Percentiles rank a stretch among this genome's conserved stretches.
These are phyloP conservation scores for Drosophila macrospina DNA, from an alignment of 2,888 invertebrate genomes.

Conservation along the genomic window DNA sequence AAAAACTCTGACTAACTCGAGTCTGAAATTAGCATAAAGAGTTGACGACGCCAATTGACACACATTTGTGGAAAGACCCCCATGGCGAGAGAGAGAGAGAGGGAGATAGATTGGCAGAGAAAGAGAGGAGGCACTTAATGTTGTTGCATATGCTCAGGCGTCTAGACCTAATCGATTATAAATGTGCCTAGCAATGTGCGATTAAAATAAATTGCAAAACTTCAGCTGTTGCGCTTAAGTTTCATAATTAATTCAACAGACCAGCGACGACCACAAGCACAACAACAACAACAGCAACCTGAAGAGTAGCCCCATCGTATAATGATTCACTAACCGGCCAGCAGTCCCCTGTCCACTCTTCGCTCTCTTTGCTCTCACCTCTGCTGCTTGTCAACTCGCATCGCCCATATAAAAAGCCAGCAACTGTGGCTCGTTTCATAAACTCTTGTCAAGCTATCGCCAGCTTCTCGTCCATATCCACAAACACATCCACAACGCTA, in stretches of 20 bases:
- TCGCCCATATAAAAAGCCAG: conserved; percentile 67
- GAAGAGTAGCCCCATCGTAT: conserved; percentile 49
- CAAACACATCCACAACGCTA: conserved; percentile 7
- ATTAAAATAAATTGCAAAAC: conserved; percentile 82
- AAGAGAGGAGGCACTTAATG: not conserved
- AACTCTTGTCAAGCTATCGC: conserved; percentile 78
- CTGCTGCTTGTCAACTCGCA: conserved; percentile 67
- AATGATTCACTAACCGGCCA: conserved; percentile 77
- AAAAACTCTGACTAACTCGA: conserved; percentile 20
- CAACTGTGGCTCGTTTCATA: conserved; percentile 77
- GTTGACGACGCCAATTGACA: conserved; percentile 16
- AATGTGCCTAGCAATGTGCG: conserved; percentile 79
- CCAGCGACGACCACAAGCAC: conserved; percentile 26
- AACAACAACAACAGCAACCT: conserved; percentile 27
- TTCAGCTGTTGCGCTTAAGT: conserved; percentile 71
- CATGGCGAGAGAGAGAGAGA: conserved; percentile 4
- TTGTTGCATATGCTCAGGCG: conserved; percentile 41
- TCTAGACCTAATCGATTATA: conserved; percentile 76
- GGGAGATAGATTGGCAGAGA: not conserved
- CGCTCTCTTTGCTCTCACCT: conserved; percentile 27
- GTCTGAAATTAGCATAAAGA: conserved; percentile 12
- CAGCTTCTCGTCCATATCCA: conserved; percentile 56
- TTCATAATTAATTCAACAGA: conserved; percentile 78
- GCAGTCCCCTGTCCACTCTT: conserved; percentile 13
- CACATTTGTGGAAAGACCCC: conserved; percentile 15